Evolutionary conservation across 2,797 vertebrate species (phyloP), one percentile per base, ranked within the genome.

Genomic region (Mormyrops boulengeri): DNA sequence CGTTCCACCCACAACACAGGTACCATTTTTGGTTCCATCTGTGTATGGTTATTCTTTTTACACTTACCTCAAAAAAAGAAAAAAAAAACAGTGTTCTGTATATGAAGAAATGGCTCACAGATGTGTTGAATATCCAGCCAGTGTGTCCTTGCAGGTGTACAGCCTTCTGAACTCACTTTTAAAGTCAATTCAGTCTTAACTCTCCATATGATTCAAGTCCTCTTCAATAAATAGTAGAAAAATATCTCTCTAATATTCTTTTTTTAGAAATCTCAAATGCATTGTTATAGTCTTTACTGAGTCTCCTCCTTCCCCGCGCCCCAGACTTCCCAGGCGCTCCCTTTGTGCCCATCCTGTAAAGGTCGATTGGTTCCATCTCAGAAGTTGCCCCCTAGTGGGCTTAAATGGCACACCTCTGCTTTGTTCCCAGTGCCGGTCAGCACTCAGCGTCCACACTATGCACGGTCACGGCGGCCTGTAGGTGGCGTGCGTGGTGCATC

Each of bases 221-320:
- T 96, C 95, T 97, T 98, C 94, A 99, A 99, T 99, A 99, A 99
- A 99, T 99, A 99, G 97, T 99, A 99, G 97, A 99, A 99, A 99
- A 99, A 99, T 98, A 99, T 97, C 97, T 94, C 96, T 97, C 97
- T 97, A 92, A 92, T 96, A 96, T 69, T 84, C 73, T 53, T 92
- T 92, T 91, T 87, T 86, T 95, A 96, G 95, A 96, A 97, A 95
- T 93, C 92, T 90, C 92, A 97, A 95, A 95, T 95, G 96, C 93
- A 94, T 94, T 91, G 92, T 73, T 73, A 73, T 38, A 69, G 91
- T 91, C 90, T 91, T 89, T 52, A 91, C 91, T 50, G 90, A 92
- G 91, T 93, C 91, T 91, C 91, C 55, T 12, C 5, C 69, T 53
- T 57, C 22, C 1, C 12, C 41, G 7, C 30, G 2, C 47, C 4